These are phyloP conservation scores for Plotosus lineatus DNA, from an alignment of 2,113 vertebrate genomes.

Conservation along the genomic window DNA sequence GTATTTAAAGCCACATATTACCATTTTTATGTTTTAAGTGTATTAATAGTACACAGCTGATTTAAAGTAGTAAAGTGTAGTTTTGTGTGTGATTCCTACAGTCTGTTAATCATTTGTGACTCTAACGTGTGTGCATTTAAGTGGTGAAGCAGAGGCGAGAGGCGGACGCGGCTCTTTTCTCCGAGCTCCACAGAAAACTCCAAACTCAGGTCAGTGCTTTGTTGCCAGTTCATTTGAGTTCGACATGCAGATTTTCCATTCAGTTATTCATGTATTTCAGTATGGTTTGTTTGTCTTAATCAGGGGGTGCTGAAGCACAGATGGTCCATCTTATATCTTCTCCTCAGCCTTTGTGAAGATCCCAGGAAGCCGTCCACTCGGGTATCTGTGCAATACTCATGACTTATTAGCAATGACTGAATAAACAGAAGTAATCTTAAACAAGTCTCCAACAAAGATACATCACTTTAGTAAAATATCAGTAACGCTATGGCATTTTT, in stretches of 20 bases:
- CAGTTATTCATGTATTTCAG: neutral
- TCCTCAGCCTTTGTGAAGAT: constrained; percentile 95
- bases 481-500: neutral
- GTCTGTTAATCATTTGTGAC: neutral
- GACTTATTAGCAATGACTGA: no score
- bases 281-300: constrained; percentile 12
- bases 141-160: constrained; percentile 91
- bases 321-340: constrained; percentile 95
- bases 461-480: neutral
- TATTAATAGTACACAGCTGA: neutral
- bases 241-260: neutral
- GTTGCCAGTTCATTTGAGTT: neutral
- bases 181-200: constrained; percentile 93
- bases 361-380: constrained; percentile 88
- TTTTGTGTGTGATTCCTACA: neutral
- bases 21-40: neutral
- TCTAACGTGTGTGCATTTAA: constrained; percentile 56
- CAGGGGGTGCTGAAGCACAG: constrained; percentile 94
- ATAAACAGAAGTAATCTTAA: neutral
- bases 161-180: constrained; percentile 88
- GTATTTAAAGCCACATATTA: neutral
- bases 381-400: constrained; percentile 63
- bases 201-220: constrained; percentile 83
- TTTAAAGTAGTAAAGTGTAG: neutral
- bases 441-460: neutral